phyloP scores from a whole-genome alignment of 2,888 invertebrate species.

The Cerceris ruficornis region DNA sequence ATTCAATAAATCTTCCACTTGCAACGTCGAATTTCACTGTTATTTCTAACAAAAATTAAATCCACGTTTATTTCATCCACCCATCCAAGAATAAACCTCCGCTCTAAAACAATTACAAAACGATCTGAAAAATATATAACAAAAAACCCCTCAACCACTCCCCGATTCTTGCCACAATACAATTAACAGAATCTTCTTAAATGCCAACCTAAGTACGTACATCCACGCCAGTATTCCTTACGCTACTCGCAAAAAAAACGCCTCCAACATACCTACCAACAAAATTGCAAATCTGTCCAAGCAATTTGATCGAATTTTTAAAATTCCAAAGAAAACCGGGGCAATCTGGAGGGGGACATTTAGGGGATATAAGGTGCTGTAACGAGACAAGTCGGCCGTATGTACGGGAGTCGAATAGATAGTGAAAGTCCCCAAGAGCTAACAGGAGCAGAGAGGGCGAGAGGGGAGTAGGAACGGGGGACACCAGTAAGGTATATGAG shows the following conservation, averaged over 20 bases:
- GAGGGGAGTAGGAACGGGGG: constrained; percentile 71
- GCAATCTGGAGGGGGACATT: constrained; percentile 63
- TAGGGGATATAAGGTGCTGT: constrained; percentile 74
- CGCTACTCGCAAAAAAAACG: no score
- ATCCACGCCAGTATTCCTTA: no score
- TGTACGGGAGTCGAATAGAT: constrained; percentile 76
- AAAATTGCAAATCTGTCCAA: not conserved
- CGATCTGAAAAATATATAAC: no score
- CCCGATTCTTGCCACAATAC: no score
- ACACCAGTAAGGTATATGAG: constrained; percentile 80
- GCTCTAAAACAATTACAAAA: no score
- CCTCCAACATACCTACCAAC: not conserved
- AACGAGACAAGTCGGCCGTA: constrained; percentile 75
- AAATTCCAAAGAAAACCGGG: constrained; percentile 56
- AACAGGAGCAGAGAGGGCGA: constrained; percentile 60
- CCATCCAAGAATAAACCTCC: no score
- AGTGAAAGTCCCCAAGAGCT: constrained; percentile 78
- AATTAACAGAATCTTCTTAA: no score
- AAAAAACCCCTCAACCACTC: no score
- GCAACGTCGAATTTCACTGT: not conserved
- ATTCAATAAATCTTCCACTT: not conserved
- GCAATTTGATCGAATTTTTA: constrained; percentile 41
- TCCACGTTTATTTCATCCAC: no score
- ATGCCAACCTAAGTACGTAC: no score
- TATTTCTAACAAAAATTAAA: no score